Conservation (phyloP, 2,888 invertebrate species). For the Stenoptilia bipunctidactyla region DNA sequence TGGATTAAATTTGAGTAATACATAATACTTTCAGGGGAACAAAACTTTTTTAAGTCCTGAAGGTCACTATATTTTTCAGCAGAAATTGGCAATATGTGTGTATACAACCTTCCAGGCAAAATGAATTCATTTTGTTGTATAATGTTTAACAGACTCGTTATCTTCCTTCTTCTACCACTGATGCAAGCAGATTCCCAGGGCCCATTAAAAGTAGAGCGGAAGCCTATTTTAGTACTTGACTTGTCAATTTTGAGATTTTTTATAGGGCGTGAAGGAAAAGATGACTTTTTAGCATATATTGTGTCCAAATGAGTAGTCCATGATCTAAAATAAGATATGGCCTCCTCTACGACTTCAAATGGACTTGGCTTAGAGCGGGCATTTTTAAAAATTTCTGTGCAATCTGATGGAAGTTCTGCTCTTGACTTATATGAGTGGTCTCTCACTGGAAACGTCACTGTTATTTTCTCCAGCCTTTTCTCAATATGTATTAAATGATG, state of each 20-base stretch:
- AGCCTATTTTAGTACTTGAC: constrained; percentile 4
- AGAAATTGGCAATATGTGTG: constrained; percentile 7
- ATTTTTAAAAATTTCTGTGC: constrained; percentile 6
- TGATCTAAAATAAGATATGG: constrained; percentile 5
- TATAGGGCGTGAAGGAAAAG: constrained; percentile 6
- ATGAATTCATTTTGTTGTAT: constrained; percentile 8
- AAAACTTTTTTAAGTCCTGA: constrained; percentile 9
- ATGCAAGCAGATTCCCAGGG: constrained; percentile 8
- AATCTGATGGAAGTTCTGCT: constrained; percentile 7
- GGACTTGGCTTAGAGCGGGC: constrained; percentile 6
- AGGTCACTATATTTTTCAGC: constrained; percentile 9
- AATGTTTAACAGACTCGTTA: constrained; percentile 7
- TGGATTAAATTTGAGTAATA: constrained; percentile 11
- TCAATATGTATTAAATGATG: constrained; percentile 17
- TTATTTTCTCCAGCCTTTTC: constrained; percentile 16
- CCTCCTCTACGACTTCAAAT: constrained; percentile 8
- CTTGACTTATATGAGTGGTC: constrained; percentile 14
- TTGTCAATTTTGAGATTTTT: constrained; percentile 5
- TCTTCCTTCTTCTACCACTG: constrained; percentile 4
- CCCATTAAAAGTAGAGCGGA: constrained; percentile 5
- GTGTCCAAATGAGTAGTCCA: constrained; percentile 5
- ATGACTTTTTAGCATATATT: constrained; percentile 6
- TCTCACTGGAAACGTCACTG: constrained; percentile 21
- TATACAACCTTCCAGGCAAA: constrained; percentile 7
- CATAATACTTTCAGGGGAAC: constrained; percentile 5